Evolutionary conservation across 2,888 invertebrate genomes (phyloP), one percentile per base, ranked within the genome.

Genomic region (Ligdia adustata): DNA sequence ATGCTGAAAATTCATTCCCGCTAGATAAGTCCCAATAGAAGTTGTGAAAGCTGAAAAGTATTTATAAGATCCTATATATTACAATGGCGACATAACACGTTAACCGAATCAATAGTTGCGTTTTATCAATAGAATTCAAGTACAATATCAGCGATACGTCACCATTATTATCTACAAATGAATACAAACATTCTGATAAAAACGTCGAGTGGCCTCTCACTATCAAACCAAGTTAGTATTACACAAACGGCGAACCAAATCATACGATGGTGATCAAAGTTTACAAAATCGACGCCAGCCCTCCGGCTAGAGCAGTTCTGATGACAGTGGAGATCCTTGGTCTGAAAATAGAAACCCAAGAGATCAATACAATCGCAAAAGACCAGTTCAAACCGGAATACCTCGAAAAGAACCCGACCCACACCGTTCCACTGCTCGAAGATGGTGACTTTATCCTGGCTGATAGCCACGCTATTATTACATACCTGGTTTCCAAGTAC

Each of bases 381-480:
- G 72, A 72, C 0, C 51, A 67, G 2, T 9, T 28, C 4, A 58
- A 57, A 5, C 74, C 76, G 2, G 76, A 73, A 14, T 78, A 55
- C 40, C 3, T 72, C 0, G 57, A 63, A 1, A 78, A 77, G 34
- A 79, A 79, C 27, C 78, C 76, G 0, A 37, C 67, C 4, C 75
- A 76, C 12, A 55, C 67, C 0, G 35, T 79, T 0, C 79, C 78
- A 0, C 16, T 77, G 4, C 41, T 79, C 2, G 76, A 76, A 72
- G 78, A 79, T 9, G 71, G 64, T n/a, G 70, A 73, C 13, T 75
- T 72, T 16, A 14, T 59, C 0, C 43, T 79, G 0, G 54, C 69
- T 4, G 78, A 77, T 15, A 78, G 77, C 26, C 77, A 77, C 18
- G 72, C 78, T 0, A 79, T 79, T 7, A 61, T 72, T 0, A 72